phyloP scores from a whole-genome alignment of 2,888 invertebrate species.

The Drosophila glabriapex region DNA sequence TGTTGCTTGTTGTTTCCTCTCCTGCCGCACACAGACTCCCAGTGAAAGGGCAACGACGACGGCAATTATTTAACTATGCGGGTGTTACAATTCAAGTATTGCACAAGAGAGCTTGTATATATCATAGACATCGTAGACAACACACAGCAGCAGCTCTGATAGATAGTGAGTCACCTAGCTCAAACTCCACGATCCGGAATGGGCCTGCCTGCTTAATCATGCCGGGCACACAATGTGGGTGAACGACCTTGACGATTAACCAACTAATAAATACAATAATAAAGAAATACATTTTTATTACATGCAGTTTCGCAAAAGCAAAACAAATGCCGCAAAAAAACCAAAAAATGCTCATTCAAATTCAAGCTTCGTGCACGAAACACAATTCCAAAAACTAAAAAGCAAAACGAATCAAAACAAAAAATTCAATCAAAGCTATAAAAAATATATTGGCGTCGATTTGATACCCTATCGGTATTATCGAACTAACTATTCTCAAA shows the following conservation, averaged over 20 bases:
- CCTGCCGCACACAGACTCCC: slow-evolving; percentile 29
- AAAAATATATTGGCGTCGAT: neutral
- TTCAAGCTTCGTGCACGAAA: slow-evolving; percentile 48
- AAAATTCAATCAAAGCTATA: slow-evolving; percentile 36
- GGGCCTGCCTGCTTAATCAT: slow-evolving; percentile 39
- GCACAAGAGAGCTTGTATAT: slow-evolving; percentile 30
- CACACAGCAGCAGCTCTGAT: neutral
- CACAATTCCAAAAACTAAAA: slow-evolving; percentile 27
- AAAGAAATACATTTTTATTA: slow-evolving; percentile 46
- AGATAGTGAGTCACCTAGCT: slow-evolving; percentile 35
- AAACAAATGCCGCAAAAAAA: slow-evolving; percentile 51
- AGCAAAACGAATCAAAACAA: slow-evolving; percentile 58
- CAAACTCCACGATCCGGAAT: slow-evolving; percentile 3
- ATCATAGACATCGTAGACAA: neutral
- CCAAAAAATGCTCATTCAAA: slow-evolving; percentile 51
- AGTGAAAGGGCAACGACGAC: slow-evolving; percentile 45
- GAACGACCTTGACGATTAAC: slow-evolving; percentile 74
- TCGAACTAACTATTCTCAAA: too few species aligned
- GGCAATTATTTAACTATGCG: slow-evolving; percentile 40
- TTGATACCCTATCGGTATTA: slow-evolving; percentile 19
- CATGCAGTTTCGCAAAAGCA: slow-evolving; percentile 66
- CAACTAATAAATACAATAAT: slow-evolving; percentile 62
- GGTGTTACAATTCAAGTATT: slow-evolving; percentile 43
- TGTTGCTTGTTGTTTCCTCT: slow-evolving; percentile 38
- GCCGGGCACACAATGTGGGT: slow-evolving; percentile 70